Evolutionary conservation across 2,113 vertebrate species (phyloP), one percentile per base, ranked within the genome.

Genomic region (Amblyopsis rosae): DNA sequence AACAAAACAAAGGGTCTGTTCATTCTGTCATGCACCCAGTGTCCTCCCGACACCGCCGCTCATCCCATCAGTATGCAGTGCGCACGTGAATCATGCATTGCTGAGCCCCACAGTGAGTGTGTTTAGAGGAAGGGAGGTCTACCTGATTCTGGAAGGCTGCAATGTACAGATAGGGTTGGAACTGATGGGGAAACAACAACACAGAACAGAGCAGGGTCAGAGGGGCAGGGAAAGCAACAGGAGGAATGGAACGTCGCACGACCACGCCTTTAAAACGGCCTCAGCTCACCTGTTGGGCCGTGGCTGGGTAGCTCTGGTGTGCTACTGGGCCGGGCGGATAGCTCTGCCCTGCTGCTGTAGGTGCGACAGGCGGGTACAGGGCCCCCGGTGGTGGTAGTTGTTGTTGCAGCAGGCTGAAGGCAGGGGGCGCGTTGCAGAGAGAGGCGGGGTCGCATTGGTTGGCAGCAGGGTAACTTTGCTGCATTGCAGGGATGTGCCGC

Each of bases 261-360:
- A 19, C 19, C 19, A 19, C 19, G 19, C 26, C 26, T 7, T 57
- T 7, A 72, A 26, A 26, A 2, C 26, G 26, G 32, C 1, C 48
- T 56, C 16, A 62, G 46, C 92, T 93, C 64, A 97, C 96, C 92
- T 95, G 93, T 78, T 94, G 94, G 60, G 79, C 4, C 4, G 76
- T 67, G 60, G 15, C 56, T 41, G 35, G 35, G 35, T 41, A 41
- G 35, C 35, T 41, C 35, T 41, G 76, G 0, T 61, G 62, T 73
- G 75, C 53, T 59, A n/a, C 54, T 72, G 75, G 33, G 59, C 32
- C 33, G 48, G 64, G 12, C 67, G 62, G 45, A 11, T 54, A 33
- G 65, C 53, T 46, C 13, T 75, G 67, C 45, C 32, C 58, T 9
- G 53, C 35, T 61, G 72, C 46, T 26, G 62, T 4, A 19, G 76